Conservation (phyloP, 37 sponge, comb jelly and placozoan species). For the Cladorhizidae sp. region DNA sequence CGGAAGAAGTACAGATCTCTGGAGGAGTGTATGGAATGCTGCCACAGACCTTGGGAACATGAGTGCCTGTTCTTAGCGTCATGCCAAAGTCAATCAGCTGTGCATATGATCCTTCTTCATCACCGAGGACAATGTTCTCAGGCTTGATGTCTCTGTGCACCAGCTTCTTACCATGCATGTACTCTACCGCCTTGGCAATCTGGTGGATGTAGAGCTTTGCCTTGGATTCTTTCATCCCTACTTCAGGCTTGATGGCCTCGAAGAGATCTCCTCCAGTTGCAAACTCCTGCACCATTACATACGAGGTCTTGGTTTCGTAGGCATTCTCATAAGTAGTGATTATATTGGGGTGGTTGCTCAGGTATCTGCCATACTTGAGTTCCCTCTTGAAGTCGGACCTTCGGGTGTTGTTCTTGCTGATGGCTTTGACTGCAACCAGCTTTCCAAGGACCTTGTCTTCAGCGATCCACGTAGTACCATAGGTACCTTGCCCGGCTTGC, state of each 20-base stretch:
- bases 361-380: constrained; percentile 76
- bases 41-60: constrained; percentile 87
- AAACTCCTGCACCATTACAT: constrained; percentile 88
- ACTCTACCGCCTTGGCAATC: constrained; percentile 82
- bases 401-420: constrained; percentile 71
- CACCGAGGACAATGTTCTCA: constrained; percentile 88
- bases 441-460: constrained; percentile 58
- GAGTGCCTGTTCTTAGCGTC: constrained; percentile 86
- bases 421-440: constrained; percentile 82
- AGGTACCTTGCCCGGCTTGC: constrained; percentile 88
- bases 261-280: constrained; percentile 92
- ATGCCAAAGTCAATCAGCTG: constrained; percentile 96
- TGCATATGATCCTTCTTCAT: constrained; percentile 56
- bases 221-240: constrained; percentile 71
- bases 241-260: constrained; percentile 90
- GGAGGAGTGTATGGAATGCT: constrained; percentile 96
- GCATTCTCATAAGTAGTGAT: constrained; percentile 81
- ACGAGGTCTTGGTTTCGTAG: constrained; percentile 86
- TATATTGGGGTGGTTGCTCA: constrained; percentile 79
- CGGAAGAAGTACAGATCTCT: constrained; percentile 90
- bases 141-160: constrained; percentile 95
- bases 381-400: constrained; percentile 86
- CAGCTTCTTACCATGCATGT: constrained; percentile 86
- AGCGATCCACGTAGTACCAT: constrained; percentile 92
- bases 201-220: constrained; percentile 73